Percentiles rank a stretch among this genome's conserved stretches.
Conservation (phyloP, 2,888 invertebrate species). For the Nemotelus pantherinus region DNA sequence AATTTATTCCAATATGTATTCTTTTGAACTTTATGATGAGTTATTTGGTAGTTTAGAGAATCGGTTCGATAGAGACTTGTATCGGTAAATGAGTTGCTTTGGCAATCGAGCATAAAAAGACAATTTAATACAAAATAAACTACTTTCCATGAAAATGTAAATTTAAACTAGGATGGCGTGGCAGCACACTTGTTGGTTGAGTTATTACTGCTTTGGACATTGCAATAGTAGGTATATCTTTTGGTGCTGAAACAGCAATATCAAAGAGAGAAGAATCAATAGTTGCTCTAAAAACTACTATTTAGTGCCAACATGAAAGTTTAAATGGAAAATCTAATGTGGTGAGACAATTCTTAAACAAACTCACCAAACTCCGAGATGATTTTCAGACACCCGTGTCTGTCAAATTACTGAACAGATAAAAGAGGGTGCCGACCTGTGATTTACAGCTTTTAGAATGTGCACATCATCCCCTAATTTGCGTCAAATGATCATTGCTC, state of each 20-base stretch:
- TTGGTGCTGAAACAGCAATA: no score
- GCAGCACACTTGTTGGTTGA: not conserved
- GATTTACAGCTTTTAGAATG: conserved; percentile 36
- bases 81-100: conserved; percentile 41
- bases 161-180: not conserved
- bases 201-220: no score
- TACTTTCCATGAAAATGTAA: not conserved
- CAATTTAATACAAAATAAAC: not conserved
- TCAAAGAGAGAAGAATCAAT: no score
- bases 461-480: conserved; percentile 42
- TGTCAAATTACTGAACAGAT: not conserved
- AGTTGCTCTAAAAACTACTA: no score
- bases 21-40: conserved; percentile 43
- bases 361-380: not conserved
- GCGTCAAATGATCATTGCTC: conserved; percentile 33
- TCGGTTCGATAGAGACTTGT: conserved; percentile 21
- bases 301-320: not conserved
- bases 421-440: conserved; percentile 13
- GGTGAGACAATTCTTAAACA: not conserved
- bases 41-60: not conserved
- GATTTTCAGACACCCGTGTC: not conserved
- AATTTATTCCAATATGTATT: conserved; percentile 33
- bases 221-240: no score
- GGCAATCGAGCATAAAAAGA: conserved; percentile 15
- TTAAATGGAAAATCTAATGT: not conserved